Evolutionary conservation across 2,113 vertebrate genomes (phyloP).

Genomic region (Pollachius pollachius): DNA sequence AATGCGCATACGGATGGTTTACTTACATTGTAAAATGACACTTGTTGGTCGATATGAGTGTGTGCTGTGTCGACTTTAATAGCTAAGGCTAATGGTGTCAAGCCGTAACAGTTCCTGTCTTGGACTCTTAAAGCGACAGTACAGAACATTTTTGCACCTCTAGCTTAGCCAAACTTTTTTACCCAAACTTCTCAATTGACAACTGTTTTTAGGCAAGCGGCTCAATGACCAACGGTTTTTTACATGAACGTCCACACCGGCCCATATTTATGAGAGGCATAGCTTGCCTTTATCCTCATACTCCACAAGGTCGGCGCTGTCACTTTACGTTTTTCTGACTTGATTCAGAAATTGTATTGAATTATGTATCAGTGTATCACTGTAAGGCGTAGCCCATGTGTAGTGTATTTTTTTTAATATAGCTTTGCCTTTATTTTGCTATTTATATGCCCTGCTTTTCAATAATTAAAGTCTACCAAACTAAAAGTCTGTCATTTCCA

Average conservation of each 20-base stretch:
- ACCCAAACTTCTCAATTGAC: too few relatives aligned
- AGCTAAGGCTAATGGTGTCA: constrained; percentile 28
- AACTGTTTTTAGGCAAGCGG: background rate
- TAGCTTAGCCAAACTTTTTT: background rate
- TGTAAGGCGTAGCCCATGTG: too few relatives aligned
- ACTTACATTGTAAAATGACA: constrained; percentile 61
- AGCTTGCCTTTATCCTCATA: background rate
- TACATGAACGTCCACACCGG: background rate
- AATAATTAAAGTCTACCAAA: too few relatives aligned
- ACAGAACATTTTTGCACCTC: background rate
- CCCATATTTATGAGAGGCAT: background rate
- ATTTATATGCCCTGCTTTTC: too few relatives aligned
- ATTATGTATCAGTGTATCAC: too few relatives aligned
- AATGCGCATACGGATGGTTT: accelerated
- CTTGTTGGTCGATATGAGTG: constrained; percentile 6
- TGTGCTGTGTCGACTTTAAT: constrained; percentile 19
- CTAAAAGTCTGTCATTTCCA: too few relatives aligned
- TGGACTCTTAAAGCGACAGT: background rate
- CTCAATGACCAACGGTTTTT: background rate
- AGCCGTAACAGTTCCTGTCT: constrained; percentile 41
- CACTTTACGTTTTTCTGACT: too few relatives aligned
- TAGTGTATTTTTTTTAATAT: too few relatives aligned
- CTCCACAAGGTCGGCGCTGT: background rate
- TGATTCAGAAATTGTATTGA: too few relatives aligned
- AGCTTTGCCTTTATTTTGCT: too few relatives aligned